A percentile compares a stretch with the other conserved stretches of the same genome.
Evolutionary conservation across 2,113 vertebrate genomes (phyloP).

Genomic region (Pseudorasbora parva): DNA sequence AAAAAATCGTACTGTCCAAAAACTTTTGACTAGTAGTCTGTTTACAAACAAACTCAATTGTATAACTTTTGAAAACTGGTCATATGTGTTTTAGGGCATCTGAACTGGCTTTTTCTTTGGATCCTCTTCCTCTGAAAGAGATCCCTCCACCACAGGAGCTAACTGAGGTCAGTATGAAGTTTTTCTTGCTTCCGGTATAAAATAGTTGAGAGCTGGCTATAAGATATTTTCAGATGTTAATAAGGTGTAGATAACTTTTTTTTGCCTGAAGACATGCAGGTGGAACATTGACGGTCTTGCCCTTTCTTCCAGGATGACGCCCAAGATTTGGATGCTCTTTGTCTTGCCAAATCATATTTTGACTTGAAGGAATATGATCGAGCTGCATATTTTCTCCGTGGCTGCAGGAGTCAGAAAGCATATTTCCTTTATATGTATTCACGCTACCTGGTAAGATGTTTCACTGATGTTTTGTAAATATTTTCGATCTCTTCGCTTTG

Average conservation of each 20-base stretch:
- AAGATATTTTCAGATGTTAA: too few species aligned
- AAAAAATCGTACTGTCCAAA: too few species aligned
- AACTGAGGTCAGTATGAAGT: conserved; percentile 84
- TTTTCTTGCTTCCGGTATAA: too few species aligned
- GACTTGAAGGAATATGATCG: conserved; percentile 98
- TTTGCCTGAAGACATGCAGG: not conserved
- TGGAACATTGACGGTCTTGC: not conserved
- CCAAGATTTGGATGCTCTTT: conserved; percentile 92
- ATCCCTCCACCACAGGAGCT: conserved; percentile 80
- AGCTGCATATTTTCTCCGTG: conserved; percentile 92
- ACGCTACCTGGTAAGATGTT: conserved; percentile 89
- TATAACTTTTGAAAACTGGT: too few species aligned
- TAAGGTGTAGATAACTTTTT: not conserved
- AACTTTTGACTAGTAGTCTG: too few species aligned
- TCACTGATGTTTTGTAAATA: not conserved
- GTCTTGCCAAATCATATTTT: conserved; percentile 94
- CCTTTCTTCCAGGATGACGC: conserved; percentile 85
- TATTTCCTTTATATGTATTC: conserved; percentile 99
- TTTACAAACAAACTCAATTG: too few species aligned
- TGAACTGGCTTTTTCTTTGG: conserved; percentile 90
- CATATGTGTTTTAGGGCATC: conserved; percentile 82
- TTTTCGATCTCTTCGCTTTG: not conserved
- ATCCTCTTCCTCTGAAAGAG: conserved; percentile 83
- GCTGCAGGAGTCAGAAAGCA: conserved; percentile 94
- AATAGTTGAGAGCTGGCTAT: too few species aligned